These are phyloP conservation scores for Xestobium rufovillosum DNA, from an alignment of 2,888 invertebrate genomes.

Conservation along the genomic window DNA sequence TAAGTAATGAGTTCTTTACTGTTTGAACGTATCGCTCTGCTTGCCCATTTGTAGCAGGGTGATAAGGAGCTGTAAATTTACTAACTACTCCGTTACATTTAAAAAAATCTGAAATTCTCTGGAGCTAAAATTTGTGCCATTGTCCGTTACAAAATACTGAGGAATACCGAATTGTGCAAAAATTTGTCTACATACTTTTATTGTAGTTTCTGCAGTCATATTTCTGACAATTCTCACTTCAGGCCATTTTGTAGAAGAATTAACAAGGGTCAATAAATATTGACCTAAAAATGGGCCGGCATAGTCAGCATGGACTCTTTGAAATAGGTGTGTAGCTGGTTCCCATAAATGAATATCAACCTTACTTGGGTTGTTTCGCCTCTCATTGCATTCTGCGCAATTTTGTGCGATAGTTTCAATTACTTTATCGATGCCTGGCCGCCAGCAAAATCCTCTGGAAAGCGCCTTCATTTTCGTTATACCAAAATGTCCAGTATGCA, in stretches of 20 bases:
- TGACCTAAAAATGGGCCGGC: conserved; percentile 19
- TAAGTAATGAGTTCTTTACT: conserved; percentile 10
- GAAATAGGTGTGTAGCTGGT: conserved; percentile 20
- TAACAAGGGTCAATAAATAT: conserved; percentile 12
- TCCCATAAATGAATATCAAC: conserved; percentile 18
- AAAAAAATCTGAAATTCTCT: conserved; percentile 16
- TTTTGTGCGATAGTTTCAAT: conserved; percentile 8
- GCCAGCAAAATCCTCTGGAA: conserved; percentile 15
- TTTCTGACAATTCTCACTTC: conserved; percentile 16
- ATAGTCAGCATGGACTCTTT: conserved; percentile 26
- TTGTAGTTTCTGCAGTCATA: conserved; percentile 16
- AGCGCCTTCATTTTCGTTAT: conserved; percentile 11
- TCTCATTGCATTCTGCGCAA: conserved; percentile 4
- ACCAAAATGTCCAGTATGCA: conserved; percentile 11
- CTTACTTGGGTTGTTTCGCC: conserved; percentile 9
- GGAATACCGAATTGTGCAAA: conserved; percentile 22
- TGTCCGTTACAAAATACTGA: conserved; percentile 19
- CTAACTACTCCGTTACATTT: conserved; percentile 14
- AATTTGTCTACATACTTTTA: conserved; percentile 14
- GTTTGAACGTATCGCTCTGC: conserved; percentile 15
- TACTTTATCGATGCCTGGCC: conserved; percentile 16
- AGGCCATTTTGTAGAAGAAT: conserved; percentile 20
- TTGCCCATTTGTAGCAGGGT: conserved; percentile 19
- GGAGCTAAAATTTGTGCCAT: conserved; percentile 21
- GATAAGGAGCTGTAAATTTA: conserved; percentile 16